Evolutionary conservation across 2,888 invertebrate species (phyloP).

Genomic region (Nephrotoma appendiculata): DNA sequence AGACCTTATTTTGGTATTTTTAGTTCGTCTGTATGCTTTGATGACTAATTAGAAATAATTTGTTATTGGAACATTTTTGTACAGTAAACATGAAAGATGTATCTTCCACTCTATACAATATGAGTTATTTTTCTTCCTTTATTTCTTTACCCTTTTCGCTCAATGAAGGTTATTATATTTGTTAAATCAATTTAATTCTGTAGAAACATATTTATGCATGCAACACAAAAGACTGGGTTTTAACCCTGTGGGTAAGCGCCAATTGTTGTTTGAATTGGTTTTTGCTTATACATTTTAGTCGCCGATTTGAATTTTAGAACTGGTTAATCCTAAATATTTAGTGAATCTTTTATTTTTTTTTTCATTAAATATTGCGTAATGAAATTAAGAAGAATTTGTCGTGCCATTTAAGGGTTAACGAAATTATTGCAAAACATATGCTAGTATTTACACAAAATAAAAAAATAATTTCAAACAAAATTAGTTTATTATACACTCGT

Average conservation of each 20-base stretch:
- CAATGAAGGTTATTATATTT: not conserved
- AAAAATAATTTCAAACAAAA: not conserved
- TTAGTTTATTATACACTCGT: not conserved
- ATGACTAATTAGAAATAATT: not conserved
- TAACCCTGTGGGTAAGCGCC: not conserved
- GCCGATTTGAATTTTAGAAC: too few species aligned
- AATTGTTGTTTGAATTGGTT: not conserved
- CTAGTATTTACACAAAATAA: not conserved
- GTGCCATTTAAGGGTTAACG: not conserved
- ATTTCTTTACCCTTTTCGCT: not conserved
- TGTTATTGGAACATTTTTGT: too few species aligned
- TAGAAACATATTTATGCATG: not conserved
- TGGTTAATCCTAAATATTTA: too few species aligned
- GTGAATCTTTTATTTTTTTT: too few species aligned
- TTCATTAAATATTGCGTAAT: too few species aligned
- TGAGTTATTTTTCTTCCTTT: not conserved
- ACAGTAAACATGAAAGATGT: not conserved
- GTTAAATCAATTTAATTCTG: not conserved
- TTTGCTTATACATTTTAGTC: too few species aligned
- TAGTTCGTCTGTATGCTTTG: not conserved
- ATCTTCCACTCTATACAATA: not conserved
- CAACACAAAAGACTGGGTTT: not conserved
- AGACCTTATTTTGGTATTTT: not conserved
- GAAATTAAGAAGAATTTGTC: too few species aligned
- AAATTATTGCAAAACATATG: not conserved